These are phyloP conservation scores for Lepidonotus clava DNA, from an alignment of 2,888 invertebrate genomes.

Conservation along the genomic window DNA sequence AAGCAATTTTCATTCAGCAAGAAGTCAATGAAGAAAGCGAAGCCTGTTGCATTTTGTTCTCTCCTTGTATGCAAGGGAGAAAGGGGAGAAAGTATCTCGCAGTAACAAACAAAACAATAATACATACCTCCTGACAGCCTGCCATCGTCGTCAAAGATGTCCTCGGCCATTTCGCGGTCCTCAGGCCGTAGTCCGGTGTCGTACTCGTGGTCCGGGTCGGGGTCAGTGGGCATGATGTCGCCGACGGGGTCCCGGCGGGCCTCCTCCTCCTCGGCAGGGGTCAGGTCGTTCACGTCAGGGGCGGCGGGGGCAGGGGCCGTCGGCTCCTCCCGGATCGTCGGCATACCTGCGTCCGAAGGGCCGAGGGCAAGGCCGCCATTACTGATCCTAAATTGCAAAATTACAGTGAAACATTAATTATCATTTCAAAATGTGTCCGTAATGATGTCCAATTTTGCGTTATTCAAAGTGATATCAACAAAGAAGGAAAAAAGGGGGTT, in stretches of 20 bases:
- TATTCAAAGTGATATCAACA: no score
- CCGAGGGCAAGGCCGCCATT: slow-evolving; percentile 35
- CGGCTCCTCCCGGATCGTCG: slow-evolving; percentile 35
- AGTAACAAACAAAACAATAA: background rate
- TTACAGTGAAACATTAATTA: no score
- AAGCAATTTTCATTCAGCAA: background rate
- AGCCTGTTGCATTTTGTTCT: no score
- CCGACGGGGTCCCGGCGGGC: background rate
- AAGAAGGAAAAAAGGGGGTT: no score
- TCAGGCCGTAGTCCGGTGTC: slow-evolving; percentile 5
- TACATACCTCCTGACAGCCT: slow-evolving; percentile 11
- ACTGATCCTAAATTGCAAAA: slow-evolving; percentile 17
- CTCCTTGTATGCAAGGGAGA: no score
- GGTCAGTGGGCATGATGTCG: background rate
- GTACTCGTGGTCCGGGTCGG: slow-evolving; percentile 15
- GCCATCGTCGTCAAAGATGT: slow-evolving; percentile 2
- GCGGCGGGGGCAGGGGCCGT: background rate
- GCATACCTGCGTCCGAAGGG: slow-evolving; percentile 5
- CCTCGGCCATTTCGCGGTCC: background rate
- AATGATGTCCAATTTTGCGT: no score
- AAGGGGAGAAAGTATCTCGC: background rate
- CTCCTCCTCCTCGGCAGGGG: slow-evolving; percentile 52
- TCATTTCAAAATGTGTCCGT: no score
- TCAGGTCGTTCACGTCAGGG: slow-evolving; percentile 22
- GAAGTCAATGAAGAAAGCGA: no score